phyloP scores from a whole-genome alignment of 2,797 vertebrate genomes.

The Acanthiza pusilla region DNA sequence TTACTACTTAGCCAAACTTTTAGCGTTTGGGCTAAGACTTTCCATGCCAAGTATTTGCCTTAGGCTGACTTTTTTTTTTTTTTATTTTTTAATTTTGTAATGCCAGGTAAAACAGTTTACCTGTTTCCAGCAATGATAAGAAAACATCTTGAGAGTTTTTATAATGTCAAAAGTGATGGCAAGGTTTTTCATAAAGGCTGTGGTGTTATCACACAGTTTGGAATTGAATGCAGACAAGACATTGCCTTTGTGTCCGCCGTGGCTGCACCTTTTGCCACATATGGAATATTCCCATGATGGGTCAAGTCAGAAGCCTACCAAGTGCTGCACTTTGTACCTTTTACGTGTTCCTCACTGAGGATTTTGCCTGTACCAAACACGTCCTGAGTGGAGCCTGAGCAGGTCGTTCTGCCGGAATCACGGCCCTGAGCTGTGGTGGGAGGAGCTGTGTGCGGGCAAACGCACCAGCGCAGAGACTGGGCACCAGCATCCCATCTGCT shows the following conservation, averaged over 20 bases:
- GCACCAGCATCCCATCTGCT: background rate
- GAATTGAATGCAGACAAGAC: background rate
- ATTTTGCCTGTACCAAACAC: background rate
- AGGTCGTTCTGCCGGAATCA: background rate
- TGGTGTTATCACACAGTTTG: background rate
- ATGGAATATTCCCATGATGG: background rate
- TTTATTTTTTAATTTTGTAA: background rate
- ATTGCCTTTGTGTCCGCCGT: background rate
- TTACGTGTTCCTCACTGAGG: background rate
- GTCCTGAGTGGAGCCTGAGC: background rate
- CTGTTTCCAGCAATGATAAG: background rate
- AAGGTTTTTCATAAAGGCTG: background rate
- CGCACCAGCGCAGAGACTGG: background rate
- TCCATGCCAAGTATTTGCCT: background rate
- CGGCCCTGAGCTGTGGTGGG: fast-evolving
- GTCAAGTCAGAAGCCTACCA: background rate
- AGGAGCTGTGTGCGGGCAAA: fast-evolving
- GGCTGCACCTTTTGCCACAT: background rate
- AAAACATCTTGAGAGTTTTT: background rate
- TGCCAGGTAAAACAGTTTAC: background rate
- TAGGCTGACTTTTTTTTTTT: background rate
- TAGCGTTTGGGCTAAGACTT: background rate
- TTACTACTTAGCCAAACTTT: background rate
- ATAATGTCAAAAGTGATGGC: background rate
- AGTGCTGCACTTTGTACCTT: background rate